Conservation (phyloP, 1,140 invertebrate species). For the Drosophila mauritiana region DNA sequence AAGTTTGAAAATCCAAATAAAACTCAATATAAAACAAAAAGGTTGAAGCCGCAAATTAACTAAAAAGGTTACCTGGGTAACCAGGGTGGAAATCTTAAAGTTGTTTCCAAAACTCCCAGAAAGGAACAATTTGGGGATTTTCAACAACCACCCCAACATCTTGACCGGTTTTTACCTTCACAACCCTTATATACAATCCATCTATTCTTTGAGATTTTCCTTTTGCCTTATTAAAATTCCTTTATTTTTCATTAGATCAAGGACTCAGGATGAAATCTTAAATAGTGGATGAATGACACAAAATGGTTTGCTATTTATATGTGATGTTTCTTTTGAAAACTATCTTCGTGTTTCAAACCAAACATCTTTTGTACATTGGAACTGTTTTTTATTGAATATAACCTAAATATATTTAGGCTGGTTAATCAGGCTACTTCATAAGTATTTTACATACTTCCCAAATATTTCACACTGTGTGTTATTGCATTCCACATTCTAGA, state of each 20-base stretch:
- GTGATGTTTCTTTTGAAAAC: neutral
- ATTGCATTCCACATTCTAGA: neutral
- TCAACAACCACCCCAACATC: conserved; percentile 1
- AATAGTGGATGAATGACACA: neutral
- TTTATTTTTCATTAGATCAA: neutral
- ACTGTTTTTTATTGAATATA: no score
- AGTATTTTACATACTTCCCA: neutral
- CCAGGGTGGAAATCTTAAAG: neutral
- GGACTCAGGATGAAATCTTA: neutral
- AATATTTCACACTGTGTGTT: neutral
- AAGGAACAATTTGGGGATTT: neutral
- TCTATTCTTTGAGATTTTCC: neutral
- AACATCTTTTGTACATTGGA: no score
- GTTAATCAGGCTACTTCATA: no score
- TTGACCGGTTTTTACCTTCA: neutral
- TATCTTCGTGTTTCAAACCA: neutral
- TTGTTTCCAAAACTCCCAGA: no score
- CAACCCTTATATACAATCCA: neutral
- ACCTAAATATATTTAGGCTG: no score
- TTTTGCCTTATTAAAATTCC: neutral
- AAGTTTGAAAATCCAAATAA: no score
- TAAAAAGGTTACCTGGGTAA: neutral
- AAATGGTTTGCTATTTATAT: neutral
- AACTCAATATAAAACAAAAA: neutral
- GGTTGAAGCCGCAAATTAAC: neutral